phyloP scores from a whole-genome alignment of 2,888 invertebrate genomes.

The Thymelicus sylvestris region DNA sequence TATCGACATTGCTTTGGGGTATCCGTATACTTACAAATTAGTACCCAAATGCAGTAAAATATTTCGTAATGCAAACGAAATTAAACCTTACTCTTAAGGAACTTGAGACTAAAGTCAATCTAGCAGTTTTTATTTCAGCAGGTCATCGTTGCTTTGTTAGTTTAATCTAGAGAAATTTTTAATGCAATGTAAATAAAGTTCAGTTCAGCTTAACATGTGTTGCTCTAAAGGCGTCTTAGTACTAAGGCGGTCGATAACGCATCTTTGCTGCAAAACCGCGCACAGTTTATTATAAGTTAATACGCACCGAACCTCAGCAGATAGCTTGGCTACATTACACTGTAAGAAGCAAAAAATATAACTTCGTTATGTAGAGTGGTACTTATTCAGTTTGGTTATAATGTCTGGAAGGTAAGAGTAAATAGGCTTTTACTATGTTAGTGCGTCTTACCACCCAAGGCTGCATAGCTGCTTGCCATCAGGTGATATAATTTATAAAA shows the following conservation, averaged over 20 bases:
- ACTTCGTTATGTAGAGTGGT: no score
- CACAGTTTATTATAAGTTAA: constrained; percentile 82
- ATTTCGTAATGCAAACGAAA: constrained; percentile 26
- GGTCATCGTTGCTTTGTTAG: constrained; percentile 1
- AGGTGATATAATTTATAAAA: no score
- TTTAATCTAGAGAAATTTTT: constrained; percentile 8
- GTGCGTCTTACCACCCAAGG: neutral
- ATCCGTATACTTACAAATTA: constrained; percentile 45
- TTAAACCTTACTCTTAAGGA: constrained; percentile 10
- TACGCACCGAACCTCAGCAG: constrained; percentile 65
- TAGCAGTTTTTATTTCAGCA: constrained; percentile 11
- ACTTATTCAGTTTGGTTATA: no score
- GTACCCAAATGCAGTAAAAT: constrained; percentile 38
- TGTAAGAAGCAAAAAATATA: constrained; percentile 13
- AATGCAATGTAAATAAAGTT: neutral
- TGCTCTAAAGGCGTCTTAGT: constrained; percentile 47
- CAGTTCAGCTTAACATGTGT: constrained; percentile 22
- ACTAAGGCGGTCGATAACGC: constrained; percentile 50
- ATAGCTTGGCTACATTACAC: constrained; percentile 45
- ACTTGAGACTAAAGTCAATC: constrained; percentile 1
- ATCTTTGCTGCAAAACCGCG: constrained; percentile 67
- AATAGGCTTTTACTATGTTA: neutral
- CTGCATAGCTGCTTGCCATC: no score
- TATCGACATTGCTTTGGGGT: constrained; percentile 67
- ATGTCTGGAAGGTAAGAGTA: no score